Evolutionary conservation across 2,888 invertebrate genomes (phyloP), one percentile per base, ranked within the genome.

Genomic region (Cephus rjabovi): DNA sequence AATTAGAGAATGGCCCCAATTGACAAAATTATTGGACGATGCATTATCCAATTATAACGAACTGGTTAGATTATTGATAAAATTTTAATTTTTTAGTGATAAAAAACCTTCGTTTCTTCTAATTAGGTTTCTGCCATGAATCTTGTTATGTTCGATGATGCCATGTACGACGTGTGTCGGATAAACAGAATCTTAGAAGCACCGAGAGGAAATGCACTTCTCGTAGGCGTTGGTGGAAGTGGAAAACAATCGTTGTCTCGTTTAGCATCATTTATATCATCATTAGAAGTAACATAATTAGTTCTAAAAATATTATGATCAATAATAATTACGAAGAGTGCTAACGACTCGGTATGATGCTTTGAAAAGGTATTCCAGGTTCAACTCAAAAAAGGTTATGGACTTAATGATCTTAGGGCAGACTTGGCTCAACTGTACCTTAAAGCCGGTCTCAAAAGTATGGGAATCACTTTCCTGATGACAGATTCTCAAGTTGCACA

Each of bases 201-300:
- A 1, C 97, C 98, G 0, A 93, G 98, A 85, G 98, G 98, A 23
- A 98, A 98, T 90, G 98, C 98, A 0, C 92, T 98, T 35, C 92
- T 98, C 30, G 96, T 98, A 34, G 98, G 98, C 35, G 98, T 98
- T 0, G 98, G 98, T 70, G 98, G 98, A 56, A 97, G 97, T 78
- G 98, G 98, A 75, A 98, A 98, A 90, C 98, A 98, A 91, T 97
- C 97, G 4, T 92, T 98, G 71, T 96, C 98, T 0, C 93, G 98
- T 77, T 93, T 99, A 31, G 96, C 98, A 0, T 95, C 98, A 0
- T 98, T 96, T 89, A 97, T 99, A 80, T 97, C 98, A 9, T 95
- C 96, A 0, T 93, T 98, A 74, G 98, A 98, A 91, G 91, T 90
- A 85, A 69, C 74, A 34, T 33, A 71, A 6, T 71, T 15, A 33